phyloP scores from a whole-genome alignment of 1,140 invertebrate genomes.

The Diabrotica undecimpunctata region DNA sequence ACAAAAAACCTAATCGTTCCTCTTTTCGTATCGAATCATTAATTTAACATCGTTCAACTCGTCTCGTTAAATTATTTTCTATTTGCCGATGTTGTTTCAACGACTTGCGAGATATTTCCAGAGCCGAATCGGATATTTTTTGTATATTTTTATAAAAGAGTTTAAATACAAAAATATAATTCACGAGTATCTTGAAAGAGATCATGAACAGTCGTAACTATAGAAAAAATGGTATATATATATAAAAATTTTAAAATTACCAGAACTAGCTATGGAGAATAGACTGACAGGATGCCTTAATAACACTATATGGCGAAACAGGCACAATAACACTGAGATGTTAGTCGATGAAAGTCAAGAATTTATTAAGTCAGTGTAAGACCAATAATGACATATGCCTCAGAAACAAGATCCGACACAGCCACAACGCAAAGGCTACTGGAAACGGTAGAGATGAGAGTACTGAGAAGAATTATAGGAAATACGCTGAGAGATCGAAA shows the following conservation, averaged over 20 bases:
- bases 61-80: neutral
- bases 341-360: too few relatives aligned
- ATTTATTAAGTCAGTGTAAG: too few relatives aligned
- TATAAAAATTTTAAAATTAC: neutral
- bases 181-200: neutral
- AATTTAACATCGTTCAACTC: constrained; percentile 2
- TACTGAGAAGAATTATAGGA: too few relatives aligned
- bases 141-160: neutral
- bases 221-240: neutral
- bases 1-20: neutral
- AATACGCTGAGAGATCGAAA: too few relatives aligned
- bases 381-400: too few relatives aligned
- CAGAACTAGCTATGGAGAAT: neutral
- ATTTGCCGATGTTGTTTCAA: neutral
- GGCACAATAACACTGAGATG: too few relatives aligned
- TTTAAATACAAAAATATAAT: neutral
- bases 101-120: neutral
- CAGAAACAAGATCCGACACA: too few relatives aligned
- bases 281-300: too few relatives aligned
- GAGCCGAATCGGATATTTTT: neutral
- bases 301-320: too few relatives aligned
- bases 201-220: neutral
- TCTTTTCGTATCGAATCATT: constrained; percentile 1
- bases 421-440: too few relatives aligned
- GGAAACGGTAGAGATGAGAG: too few relatives aligned